These are phyloP conservation scores for Bagarius yarrelli DNA, from an alignment of 2,113 vertebrate genomes.

Conservation along the genomic window DNA sequence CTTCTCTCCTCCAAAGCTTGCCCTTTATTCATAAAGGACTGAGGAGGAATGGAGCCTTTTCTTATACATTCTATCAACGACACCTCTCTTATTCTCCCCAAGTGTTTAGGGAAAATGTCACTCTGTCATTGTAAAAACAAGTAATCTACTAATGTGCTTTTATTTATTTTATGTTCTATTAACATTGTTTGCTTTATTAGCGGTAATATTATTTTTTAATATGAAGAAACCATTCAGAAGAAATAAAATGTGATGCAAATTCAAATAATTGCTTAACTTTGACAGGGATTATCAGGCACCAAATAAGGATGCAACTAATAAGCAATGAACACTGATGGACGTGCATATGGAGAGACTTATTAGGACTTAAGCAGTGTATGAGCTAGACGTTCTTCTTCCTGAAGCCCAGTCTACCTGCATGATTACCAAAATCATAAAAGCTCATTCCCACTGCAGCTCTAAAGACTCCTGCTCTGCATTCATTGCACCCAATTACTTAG, in stretches of 20 bases:
- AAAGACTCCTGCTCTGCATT: constrained; percentile 62
- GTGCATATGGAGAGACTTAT: constrained; percentile 58
- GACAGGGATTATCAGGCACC: not conserved
- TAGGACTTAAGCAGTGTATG: constrained; percentile 41
- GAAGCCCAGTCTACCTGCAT: constrained; percentile 35
- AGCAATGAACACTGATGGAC: constrained; percentile 22
- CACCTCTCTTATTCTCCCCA: not conserved
- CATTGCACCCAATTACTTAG: constrained; percentile 77
- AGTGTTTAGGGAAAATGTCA: not conserved
- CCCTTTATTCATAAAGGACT: not conserved
- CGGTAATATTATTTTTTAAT: too few species aligned
- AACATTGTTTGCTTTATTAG: too few species aligned
- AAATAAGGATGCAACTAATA: not conserved
- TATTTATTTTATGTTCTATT: too few species aligned
- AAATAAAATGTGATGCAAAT: not conserved
- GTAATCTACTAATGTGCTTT: not conserved
- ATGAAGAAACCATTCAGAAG: too few species aligned
- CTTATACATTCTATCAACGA: not conserved
- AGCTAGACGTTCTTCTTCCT: not conserved
- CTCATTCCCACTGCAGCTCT: constrained; percentile 42
- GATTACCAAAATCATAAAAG: constrained; percentile 65
- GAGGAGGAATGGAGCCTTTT: not conserved
- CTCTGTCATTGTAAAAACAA: not conserved
- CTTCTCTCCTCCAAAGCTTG: not conserved
- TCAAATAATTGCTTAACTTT: not conserved